These are phyloP conservation scores for Dryobota labecula DNA, from an alignment of 2,888 invertebrate genomes.

Conservation along the genomic window DNA sequence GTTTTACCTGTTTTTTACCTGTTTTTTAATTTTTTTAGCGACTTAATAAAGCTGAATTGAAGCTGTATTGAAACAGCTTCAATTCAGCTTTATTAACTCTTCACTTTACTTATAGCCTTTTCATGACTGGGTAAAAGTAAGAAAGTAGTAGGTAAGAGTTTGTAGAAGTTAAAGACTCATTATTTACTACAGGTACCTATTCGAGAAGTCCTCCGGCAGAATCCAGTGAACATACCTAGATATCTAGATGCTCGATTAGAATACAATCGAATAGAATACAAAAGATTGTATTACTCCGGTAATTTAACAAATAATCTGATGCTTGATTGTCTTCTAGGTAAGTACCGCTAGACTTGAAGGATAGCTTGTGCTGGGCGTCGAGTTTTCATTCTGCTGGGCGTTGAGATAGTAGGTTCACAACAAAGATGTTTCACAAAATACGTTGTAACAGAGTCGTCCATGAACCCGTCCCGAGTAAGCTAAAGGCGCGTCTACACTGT, in stretches of 20 bases:
- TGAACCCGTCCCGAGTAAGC: not conserved
- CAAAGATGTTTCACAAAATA: not conserved
- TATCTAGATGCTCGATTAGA: no score
- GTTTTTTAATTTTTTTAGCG: not conserved
- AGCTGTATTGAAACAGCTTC: no score
- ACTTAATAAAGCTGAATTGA: no score
- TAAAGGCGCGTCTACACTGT: constrained; percentile 13
- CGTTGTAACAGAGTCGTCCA: not conserved
- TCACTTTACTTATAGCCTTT: not conserved
- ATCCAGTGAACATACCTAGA: no score
- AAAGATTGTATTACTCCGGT: no score
- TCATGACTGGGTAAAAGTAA: not conserved
- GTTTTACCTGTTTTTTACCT: not conserved
- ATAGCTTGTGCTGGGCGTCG: not conserved
- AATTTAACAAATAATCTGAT: not conserved
- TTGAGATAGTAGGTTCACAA: not conserved
- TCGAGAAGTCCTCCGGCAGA: not conserved
- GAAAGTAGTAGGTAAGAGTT: not conserved
- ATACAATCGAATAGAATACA: no score
- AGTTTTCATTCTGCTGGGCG: not conserved
- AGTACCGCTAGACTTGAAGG: not conserved
- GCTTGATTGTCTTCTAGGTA: not conserved
- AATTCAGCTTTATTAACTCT: not conserved
- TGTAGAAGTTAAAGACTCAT: not conserved
- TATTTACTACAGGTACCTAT: not conserved